These are phyloP conservation scores for Vanessa cardui DNA, from an alignment of 2,888 invertebrate species.

Conservation along the genomic window DNA sequence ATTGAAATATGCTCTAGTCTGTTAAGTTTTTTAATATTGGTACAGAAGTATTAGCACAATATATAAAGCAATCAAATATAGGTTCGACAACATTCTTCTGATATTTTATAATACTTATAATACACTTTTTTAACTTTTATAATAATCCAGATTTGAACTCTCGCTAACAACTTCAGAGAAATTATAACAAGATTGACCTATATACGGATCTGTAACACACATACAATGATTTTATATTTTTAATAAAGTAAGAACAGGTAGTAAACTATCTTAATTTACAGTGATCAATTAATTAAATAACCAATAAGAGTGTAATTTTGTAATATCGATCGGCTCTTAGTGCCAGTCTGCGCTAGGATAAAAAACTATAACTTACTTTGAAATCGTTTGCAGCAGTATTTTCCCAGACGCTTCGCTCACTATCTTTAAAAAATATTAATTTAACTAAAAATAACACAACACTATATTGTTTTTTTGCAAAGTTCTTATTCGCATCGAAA, in stretches of 20 bases:
- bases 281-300: slow-evolving; percentile 47
- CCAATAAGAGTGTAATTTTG: slow-evolving; percentile 59
- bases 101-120: background rate
- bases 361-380: slow-evolving; percentile 45
- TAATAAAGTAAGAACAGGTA: too few species aligned
- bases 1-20: too few species aligned
- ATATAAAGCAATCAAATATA: too few species aligned
- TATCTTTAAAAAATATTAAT: slow-evolving; percentile 7
- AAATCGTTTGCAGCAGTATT: slow-evolving; percentile 27
- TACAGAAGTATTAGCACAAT: too few species aligned
- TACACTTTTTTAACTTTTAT: background rate
- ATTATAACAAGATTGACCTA: slow-evolving; percentile 10
- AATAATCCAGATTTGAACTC: background rate
- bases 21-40: too few species aligned
- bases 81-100: too few species aligned
- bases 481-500: slow-evolving; percentile 48
- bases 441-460: slow-evolving; percentile 39
- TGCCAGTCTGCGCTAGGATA: slow-evolving; percentile 48
- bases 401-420: slow-evolving; percentile 15
- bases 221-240: background rate
- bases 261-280: background rate
- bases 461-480: slow-evolving; percentile 40
- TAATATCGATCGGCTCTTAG: slow-evolving; percentile 74
- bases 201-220: background rate
- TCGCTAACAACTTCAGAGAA: slow-evolving; percentile 3